Percentiles rank a stretch among this genome's conserved stretches.
Conservation (phyloP, 2,113 vertebrate species). For the Zosterops borbonicus region DNA sequence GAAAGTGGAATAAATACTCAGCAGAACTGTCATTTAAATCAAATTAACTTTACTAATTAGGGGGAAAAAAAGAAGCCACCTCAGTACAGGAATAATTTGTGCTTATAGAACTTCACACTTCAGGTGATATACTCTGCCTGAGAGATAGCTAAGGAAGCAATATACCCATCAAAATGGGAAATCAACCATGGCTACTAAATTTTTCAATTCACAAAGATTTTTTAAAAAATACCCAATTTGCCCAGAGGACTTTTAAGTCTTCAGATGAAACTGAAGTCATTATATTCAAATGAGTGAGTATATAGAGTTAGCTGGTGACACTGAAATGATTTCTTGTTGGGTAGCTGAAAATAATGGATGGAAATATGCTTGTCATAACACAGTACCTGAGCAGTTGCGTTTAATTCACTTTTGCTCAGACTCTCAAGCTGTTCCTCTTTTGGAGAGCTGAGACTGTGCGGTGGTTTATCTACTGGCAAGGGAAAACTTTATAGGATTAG, state of each 20-base stretch:
- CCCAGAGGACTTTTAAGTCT: slow-evolving; percentile 43
- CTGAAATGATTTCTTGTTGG: slow-evolving; percentile 45
- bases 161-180: slow-evolving; percentile 51
- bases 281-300: slow-evolving; percentile 59
- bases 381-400: background rate
- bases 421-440: background rate
- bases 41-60: slow-evolving; percentile 76
- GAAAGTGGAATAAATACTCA: slow-evolving; percentile 64
- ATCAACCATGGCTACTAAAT: slow-evolving; percentile 42
- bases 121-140: slow-evolving; percentile 57
- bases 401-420: background rate
- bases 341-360: slow-evolving; percentile 43
- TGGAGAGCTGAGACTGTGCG: background rate
- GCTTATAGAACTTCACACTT: slow-evolving; percentile 60
- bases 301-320: slow-evolving; percentile 33
- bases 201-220: slow-evolving; percentile 36
- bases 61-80: slow-evolving; percentile 37
- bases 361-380: slow-evolving; percentile 26
- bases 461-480: background rate
- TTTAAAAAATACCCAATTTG: background rate
- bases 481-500: background rate
- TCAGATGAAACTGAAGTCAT: slow-evolving; percentile 33
- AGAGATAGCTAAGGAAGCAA: slow-evolving; percentile 56
- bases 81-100: slow-evolving; percentile 67
- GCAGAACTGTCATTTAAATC: slow-evolving; percentile 74